Evolutionary conservation across 2,888 invertebrate species (phyloP).

Genomic region (Fissipunctia ypsillon): DNA sequence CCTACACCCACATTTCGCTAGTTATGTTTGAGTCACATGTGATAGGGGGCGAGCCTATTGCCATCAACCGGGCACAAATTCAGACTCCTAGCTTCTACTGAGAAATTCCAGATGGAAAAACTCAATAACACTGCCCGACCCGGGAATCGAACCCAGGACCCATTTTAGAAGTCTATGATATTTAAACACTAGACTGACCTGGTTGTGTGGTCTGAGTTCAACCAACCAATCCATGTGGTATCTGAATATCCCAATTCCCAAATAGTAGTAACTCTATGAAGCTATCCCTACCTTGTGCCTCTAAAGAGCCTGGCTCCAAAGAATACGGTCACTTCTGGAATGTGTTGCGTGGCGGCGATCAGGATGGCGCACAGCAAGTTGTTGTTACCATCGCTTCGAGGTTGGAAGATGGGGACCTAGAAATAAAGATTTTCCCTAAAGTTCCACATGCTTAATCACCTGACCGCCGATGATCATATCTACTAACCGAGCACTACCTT

Average conservation of each 20-base stretch:
- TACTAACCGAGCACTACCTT: background rate
- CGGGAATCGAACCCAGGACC: too few relatives aligned
- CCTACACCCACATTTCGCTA: too few relatives aligned
- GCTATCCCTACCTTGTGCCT: slow-evolving; percentile 92
- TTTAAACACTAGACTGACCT: too few relatives aligned
- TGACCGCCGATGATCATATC: background rate
- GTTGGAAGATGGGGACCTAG: slow-evolving; percentile 97
- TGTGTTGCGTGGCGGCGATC: slow-evolving; percentile 96
- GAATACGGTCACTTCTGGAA: slow-evolving; percentile 98
- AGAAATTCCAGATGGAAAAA: too few relatives aligned
- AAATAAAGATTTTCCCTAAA: background rate
- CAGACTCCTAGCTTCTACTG: too few relatives aligned
- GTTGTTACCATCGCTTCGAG: slow-evolving; percentile 97
- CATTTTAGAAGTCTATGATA: too few relatives aligned
- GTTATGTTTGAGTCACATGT: too few relatives aligned
- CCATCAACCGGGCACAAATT: too few relatives aligned
- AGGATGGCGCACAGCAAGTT: slow-evolving; percentile 97
- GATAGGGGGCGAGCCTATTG: too few relatives aligned
- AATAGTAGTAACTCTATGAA: too few relatives aligned
- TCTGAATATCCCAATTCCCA: background rate
- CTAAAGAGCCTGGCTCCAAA: slow-evolving; percentile 97
- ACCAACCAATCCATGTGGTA: background rate
- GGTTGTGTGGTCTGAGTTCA: background rate
- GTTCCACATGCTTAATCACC: background rate
- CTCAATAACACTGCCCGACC: too few relatives aligned